These are phyloP conservation scores for Aplodontia rufa DNA, from an alignment of 2,113 vertebrate species.

Conservation along the genomic window DNA sequence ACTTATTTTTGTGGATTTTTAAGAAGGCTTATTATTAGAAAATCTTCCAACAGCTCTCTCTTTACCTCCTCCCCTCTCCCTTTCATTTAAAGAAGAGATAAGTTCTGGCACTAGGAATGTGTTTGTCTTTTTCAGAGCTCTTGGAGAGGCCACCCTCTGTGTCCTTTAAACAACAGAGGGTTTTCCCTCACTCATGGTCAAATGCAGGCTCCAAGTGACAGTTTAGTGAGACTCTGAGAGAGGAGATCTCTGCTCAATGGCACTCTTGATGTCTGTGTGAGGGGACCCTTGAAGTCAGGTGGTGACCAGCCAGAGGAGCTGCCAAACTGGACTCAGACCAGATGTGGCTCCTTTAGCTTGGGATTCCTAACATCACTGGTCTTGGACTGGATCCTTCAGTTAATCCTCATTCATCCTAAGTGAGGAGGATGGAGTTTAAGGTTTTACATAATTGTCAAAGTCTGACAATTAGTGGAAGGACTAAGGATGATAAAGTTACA, in stretches of 20 bases:
- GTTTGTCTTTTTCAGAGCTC: background rate
- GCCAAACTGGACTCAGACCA: background rate
- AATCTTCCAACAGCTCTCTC: background rate
- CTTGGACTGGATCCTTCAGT: too few relatives aligned
- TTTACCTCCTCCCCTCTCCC: background rate
- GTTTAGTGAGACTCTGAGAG: background rate
- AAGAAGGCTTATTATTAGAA: background rate
- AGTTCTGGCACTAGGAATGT: background rate
- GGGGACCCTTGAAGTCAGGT: background rate
- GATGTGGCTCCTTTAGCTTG: rapidly evolving
- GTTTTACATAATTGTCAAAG: background rate
- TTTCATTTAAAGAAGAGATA: background rate
- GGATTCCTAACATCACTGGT: background rate
- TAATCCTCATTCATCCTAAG: background rate
- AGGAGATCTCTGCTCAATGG: too few relatives aligned
- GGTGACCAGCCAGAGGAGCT: background rate
- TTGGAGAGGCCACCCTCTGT: background rate
- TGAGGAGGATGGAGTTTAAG: background rate
- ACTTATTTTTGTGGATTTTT: background rate
- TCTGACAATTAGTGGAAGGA: background rate
- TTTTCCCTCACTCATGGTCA: background rate
- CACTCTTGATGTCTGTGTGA: background rate
- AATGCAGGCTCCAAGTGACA: background rate
- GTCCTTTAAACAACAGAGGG: background rate
- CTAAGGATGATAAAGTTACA: background rate